Percentiles rank a stretch among this genome's conserved stretches.
phyloP scores from a whole-genome alignment of 2,113 vertebrate species.

The Podarcis muralis region DNA sequence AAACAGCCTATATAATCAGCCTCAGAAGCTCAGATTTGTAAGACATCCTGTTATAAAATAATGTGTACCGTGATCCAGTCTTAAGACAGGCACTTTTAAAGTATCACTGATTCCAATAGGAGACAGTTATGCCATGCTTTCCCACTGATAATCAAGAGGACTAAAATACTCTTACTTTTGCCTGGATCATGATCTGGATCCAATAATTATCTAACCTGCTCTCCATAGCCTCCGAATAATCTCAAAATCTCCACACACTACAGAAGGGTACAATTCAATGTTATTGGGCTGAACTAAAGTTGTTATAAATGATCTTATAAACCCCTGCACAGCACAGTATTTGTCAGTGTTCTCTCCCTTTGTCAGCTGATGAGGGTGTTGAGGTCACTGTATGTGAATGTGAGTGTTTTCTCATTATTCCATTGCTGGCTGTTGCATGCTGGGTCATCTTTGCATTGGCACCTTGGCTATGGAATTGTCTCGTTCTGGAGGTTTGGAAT shows the following conservation, averaged over 20 bases:
- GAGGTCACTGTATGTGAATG: too few species aligned
- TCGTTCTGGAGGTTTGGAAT: too few species aligned
- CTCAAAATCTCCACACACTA: neutral
- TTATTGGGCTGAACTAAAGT: too few species aligned
- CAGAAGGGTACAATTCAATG: conserved; percentile 4
- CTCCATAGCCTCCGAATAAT: neutral
- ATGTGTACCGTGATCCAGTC: neutral
- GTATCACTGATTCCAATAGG: neutral
- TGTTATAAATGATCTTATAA: too few species aligned
- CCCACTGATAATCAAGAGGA: neutral
- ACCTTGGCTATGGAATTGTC: too few species aligned
- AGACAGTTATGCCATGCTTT: neutral
- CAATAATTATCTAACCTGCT: neutral
- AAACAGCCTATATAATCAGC: neutral
- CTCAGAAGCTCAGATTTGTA: neutral
- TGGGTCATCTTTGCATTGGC: too few species aligned
- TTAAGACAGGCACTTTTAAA: neutral
- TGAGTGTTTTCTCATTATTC: too few species aligned
- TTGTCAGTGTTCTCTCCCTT: too few species aligned
- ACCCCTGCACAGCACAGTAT: too few species aligned
- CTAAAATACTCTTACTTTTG: neutral
- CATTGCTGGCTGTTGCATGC: too few species aligned
- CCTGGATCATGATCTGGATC: conserved; percentile 14
- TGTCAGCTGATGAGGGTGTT: too few species aligned
- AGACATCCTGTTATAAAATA: neutral